Evolutionary conservation across 2,113 vertebrate species (phyloP).

Genomic region (Trematomus loennbergii): DNA sequence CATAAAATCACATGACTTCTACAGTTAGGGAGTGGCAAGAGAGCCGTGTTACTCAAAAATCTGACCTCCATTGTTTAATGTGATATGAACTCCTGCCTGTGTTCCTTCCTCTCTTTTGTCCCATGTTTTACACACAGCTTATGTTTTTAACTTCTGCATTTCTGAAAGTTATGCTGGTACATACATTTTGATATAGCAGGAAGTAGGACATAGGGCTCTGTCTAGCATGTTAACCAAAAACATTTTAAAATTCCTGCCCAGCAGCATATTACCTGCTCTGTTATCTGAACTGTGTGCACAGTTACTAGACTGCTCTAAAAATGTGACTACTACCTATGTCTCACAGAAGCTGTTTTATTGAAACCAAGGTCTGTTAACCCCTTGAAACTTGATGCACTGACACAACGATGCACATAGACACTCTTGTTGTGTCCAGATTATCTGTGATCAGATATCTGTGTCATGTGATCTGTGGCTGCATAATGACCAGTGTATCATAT

Average conservation of each 20-base stretch:
- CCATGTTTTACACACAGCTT: slow-evolving; percentile 1
- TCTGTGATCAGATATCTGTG: slow-evolving; percentile 12
- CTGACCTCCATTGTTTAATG: neutral
- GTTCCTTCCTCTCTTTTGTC: slow-evolving; percentile 6
- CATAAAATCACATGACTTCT: slow-evolving; percentile 44
- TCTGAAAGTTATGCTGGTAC: neutral
- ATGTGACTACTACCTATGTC: neutral
- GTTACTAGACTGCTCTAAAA: neutral
- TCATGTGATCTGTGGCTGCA: neutral
- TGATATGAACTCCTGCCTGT: neutral
- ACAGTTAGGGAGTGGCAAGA: slow-evolving; percentile 49
- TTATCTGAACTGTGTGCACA: slow-evolving; percentile 10
- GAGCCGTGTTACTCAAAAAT: neutral
- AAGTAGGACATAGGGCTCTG: slow-evolving; percentile 41
- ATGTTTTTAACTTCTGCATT: neutral
- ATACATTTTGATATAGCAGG: neutral
- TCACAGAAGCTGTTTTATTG: neutral
- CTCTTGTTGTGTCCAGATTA: neutral
- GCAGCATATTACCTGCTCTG: slow-evolving; percentile 21
- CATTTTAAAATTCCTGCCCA: slow-evolving; percentile 1
- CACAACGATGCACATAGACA: neutral
- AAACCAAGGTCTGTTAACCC: neutral
- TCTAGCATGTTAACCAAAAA: slow-evolving; percentile 40
- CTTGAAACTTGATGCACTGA: neutral
- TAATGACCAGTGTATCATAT: neutral